Percentiles rank a stretch among this genome's conserved stretches.
Conservation (phyloP, 2,797 vertebrate genomes). For the Myotis myotis region DNA sequence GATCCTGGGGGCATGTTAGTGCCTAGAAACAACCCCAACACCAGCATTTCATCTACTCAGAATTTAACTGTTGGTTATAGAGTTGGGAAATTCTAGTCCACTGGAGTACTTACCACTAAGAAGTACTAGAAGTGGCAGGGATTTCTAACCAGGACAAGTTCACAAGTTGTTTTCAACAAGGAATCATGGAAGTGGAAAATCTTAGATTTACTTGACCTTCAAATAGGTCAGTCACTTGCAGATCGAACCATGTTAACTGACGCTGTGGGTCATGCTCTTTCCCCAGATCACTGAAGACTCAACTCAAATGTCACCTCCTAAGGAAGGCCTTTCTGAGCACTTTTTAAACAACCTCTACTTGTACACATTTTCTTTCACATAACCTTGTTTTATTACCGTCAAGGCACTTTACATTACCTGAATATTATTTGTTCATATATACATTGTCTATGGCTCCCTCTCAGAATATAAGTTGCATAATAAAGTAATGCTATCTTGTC, state of each 20-base stretch:
- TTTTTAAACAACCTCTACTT: neutral
- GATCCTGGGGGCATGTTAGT: neutral
- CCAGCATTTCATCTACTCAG: neutral
- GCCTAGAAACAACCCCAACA: neutral
- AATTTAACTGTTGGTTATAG: neutral
- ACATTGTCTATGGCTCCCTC: neutral
- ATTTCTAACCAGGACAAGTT: neutral
- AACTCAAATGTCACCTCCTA: neutral
- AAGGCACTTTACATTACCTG: neutral
- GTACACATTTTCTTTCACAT: neutral
- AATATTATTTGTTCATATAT: neutral
- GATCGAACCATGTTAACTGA: neutral
- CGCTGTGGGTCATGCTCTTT: neutral
- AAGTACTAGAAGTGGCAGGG: neutral
- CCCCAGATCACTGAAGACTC: neutral
- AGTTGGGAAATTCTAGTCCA: neutral
- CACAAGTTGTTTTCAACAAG: neutral
- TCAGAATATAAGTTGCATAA: neutral
- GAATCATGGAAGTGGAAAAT: neutral
- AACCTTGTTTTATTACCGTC: neutral
- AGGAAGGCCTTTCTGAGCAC: neutral
- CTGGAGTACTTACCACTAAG: neutral
- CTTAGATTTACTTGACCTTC: neutral
- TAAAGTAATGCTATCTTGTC: neutral
- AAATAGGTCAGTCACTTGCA: neutral